Percentiles rank a stretch among this genome's conserved stretches.
phyloP scores from a whole-genome alignment of 1,140 invertebrate species.

The Hypsibius dujardini region DNA sequence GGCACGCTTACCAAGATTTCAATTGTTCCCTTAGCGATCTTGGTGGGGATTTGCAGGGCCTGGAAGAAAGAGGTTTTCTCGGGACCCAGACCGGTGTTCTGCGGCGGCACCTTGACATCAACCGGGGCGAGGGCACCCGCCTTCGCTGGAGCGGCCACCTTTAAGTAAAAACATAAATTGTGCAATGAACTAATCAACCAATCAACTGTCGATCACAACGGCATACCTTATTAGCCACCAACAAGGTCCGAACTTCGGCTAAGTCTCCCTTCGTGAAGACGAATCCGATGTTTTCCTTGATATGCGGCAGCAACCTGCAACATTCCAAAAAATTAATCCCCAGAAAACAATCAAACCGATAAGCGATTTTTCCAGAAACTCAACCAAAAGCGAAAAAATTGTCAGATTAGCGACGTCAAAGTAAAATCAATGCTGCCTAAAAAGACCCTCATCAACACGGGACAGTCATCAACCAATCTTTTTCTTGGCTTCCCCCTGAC shows the following conservation, averaged over 20 bases:
- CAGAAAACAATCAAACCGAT: background rate
- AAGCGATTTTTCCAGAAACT: background rate
- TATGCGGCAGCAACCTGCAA: slow-evolving; percentile 63
- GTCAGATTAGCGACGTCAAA: background rate
- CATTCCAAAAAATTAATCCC: slow-evolving; percentile 21
- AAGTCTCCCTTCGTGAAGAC: slow-evolving; percentile 94
- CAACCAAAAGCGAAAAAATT: too few species aligned
- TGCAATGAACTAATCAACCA: slow-evolving; percentile 5
- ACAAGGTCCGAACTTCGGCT: slow-evolving; percentile 73
- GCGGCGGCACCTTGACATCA: slow-evolving; percentile 87
- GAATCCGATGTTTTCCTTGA: slow-evolving; percentile 94
- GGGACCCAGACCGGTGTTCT: slow-evolving; percentile 92
- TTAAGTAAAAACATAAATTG: slow-evolving; percentile 19
- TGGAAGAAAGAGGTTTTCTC: slow-evolving; percentile 99
- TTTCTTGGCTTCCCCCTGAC: background rate
- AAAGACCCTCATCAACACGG: background rate
- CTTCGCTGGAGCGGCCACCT: slow-evolving; percentile 66
- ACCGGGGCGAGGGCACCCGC: slow-evolving; percentile 88
- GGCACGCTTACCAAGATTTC: slow-evolving; percentile 72
- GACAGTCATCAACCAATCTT: background rate
- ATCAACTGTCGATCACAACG: background rate
- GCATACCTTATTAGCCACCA: slow-evolving; percentile 84
- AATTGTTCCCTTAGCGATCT: slow-evolving; percentile 99
- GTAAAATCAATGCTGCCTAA: background rate
- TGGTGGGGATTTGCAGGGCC: slow-evolving; percentile 95